Evolutionary conservation across 1,140 invertebrate species (phyloP), one percentile per base, ranked within the genome.

Genomic region (Rhysida immarginata): DNA sequence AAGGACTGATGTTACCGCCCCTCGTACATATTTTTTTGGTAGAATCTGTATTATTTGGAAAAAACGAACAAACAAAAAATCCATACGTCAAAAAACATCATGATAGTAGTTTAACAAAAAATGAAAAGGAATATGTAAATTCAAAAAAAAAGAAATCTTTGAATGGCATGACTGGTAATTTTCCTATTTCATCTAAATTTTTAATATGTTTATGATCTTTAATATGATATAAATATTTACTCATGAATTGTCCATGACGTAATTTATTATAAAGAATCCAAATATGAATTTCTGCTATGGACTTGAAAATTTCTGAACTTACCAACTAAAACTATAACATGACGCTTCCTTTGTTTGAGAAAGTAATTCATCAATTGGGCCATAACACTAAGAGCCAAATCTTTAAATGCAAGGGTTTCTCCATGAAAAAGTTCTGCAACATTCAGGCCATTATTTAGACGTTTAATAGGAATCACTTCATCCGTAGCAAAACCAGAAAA

Each of bases 401-500:
- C 75, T 60, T 77, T 77, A 63, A 76, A 76, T 3, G 74, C 69
- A 60, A 71, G 62, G 0, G 74, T 75, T 21, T 60, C 60, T 2
- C 74, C 74, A 61, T 76, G 73, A 58, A 71, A 76, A 23, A 75
- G 58, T 60, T 76, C 74, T 16, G 71, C 64, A 11, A 76, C 63
- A 24, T 60, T 68, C 3, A 72, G 56, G 5, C 63, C 67, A 43
- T 65, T 58, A n/a, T 62, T 53, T 26, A 74, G 57, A 14, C 58
- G 44, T 16, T 48, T 54, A 23, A 71, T 59, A 2, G 65, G 61
- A 5, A 68, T 64, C 11, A 73, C 61, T 18, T 68, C 65, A 14
- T 66, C 63, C 23, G 60, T 50, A 29, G 55, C 59, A 50, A 73
- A 70, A 21, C 58, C 61, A 27, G 49, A 52, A 18, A 69, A 65